phyloP scores from a whole-genome alignment of 2,113 vertebrate species.

The Mormyrus lacerda region DNA sequence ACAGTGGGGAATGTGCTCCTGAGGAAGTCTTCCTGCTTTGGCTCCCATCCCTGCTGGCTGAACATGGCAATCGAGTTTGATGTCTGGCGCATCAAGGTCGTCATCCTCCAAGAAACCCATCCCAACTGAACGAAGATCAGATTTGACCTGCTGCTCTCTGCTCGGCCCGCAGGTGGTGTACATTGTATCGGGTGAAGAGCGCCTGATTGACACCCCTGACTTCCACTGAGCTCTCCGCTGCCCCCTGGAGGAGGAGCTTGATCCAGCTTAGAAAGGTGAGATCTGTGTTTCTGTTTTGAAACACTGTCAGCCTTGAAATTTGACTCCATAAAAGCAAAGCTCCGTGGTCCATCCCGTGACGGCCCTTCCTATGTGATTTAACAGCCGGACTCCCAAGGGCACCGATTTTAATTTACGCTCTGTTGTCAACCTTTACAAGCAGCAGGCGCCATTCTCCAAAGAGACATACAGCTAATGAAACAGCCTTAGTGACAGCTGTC shows the following conservation, averaged over 20 bases:
- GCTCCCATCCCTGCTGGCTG: not conserved
- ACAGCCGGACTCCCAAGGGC: not conserved
- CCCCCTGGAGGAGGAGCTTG: constrained; percentile 57
- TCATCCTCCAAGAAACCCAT: not conserved
- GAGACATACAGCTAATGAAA: not conserved
- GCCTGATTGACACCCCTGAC: constrained; percentile 70
- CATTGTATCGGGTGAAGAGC: constrained; percentile 76
- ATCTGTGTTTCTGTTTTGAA: not conserved
- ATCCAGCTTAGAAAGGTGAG: constrained; percentile 73
- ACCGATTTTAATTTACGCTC: not conserved
- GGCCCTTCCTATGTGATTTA: not conserved
- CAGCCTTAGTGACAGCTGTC: not conserved
- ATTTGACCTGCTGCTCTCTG: constrained; percentile 31
- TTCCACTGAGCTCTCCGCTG: constrained; percentile 67
- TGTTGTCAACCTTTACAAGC: not conserved
- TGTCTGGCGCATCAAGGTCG: not conserved
- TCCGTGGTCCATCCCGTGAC: not conserved
- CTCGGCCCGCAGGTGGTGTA: constrained; percentile 71
- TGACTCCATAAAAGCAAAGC: not conserved
- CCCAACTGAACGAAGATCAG: not conserved
- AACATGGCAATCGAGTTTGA: not conserved
- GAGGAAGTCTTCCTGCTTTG: not conserved
- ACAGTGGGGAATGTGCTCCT: not conserved
- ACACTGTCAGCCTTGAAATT: not conserved
- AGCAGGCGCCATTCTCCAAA: not conserved